Evolutionary conservation across 2,888 invertebrate species (phyloP).

Genomic region (Blera fallax): DNA sequence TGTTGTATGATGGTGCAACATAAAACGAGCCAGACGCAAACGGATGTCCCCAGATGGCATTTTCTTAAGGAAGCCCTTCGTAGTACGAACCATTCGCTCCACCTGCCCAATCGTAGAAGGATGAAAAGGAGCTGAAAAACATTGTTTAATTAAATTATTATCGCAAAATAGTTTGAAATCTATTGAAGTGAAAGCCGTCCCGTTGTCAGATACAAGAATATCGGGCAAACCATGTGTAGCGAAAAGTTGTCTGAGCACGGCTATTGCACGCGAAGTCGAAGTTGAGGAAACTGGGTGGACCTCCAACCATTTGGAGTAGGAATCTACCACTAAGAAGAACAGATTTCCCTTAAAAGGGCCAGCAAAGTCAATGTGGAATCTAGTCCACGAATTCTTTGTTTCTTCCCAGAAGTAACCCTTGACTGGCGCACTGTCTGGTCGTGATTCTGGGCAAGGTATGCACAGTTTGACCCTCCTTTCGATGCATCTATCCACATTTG

Average conservation of each 20-base stretch:
- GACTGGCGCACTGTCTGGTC: no score
- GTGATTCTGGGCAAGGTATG: no score
- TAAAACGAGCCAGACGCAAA: background rate
- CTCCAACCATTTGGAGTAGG: conserved; percentile 49
- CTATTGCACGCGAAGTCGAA: background rate
- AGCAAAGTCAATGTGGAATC: conserved; percentile 59
- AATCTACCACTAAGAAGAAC: conserved; percentile 56
- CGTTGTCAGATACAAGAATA: conserved; percentile 14
- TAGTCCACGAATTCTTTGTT: conserved; percentile 6
- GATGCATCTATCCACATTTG: no score
- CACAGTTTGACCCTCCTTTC: no score
- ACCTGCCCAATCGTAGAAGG: no score
- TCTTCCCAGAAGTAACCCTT: no score
- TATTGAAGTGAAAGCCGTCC: conserved; percentile 5
- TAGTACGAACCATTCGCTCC: conserved; percentile 15
- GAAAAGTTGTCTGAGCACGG: background rate
- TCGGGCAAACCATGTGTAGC: conserved; percentile 32
- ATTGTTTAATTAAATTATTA: conserved; percentile 9
- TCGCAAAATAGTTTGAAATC: conserved; percentile 17
- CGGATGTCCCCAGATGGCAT: background rate
- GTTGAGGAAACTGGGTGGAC: conserved; percentile 13
- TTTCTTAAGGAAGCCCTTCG: background rate
- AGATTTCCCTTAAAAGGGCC: conserved; percentile 51
- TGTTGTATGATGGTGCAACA: background rate
- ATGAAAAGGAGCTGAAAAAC: conserved; percentile 24